Percentiles rank a stretch among this genome's conserved stretches.
Evolutionary conservation across 1,140 invertebrate genomes (phyloP).

Genomic region (Aphidius ervi): DNA sequence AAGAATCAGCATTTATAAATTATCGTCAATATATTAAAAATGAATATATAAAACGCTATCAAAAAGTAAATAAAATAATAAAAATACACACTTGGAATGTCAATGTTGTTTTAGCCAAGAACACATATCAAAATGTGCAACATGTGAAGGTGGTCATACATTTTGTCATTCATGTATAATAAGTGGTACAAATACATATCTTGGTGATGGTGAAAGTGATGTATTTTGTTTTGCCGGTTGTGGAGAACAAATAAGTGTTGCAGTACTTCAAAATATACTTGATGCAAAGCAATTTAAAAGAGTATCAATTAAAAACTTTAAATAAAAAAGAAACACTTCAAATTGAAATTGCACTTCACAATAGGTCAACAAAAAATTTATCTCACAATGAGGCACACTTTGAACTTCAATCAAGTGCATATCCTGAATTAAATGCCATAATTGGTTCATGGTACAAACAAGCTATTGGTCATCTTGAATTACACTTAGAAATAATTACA

Average conservation of each 20-base stretch:
- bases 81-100: slow-evolving; percentile 45
- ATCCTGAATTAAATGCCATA: slow-evolving; percentile 71
- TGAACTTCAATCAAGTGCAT: slow-evolving; percentile 66
- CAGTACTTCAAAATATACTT: slow-evolving; percentile 53
- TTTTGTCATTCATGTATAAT: slow-evolving; percentile 61
- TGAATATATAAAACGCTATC: slow-evolving; percentile 37
- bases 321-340: slow-evolving; percentile 64
- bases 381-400: slow-evolving; percentile 59
- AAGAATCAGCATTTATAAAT: slow-evolving; percentile 54
- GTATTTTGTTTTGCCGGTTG: slow-evolving; percentile 55
- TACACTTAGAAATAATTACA: slow-evolving; percentile 52
- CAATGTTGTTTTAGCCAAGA: slow-evolving; percentile 61
- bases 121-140: slow-evolving; percentile 57
- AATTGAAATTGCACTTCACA: slow-evolving; percentile 61
- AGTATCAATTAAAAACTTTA: slow-evolving; percentile 64
- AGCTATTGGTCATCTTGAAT: slow-evolving; percentile 55
- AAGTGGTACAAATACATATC: slow-evolving; percentile 49
- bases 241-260: slow-evolving; percentile 47
- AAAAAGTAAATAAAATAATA: slow-evolving; percentile 36
- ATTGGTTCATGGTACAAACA: slow-evolving; percentile 62
- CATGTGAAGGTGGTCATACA: slow-evolving; percentile 57
- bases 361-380: slow-evolving; percentile 61
- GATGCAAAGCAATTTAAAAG: slow-evolving; percentile 56
- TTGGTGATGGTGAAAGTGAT: slow-evolving; percentile 55
- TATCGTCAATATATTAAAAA: slow-evolving; percentile 49